Evolutionary conservation across 2,797 vertebrate species (phyloP).

Genomic region (Steatocranus sp.): DNA sequence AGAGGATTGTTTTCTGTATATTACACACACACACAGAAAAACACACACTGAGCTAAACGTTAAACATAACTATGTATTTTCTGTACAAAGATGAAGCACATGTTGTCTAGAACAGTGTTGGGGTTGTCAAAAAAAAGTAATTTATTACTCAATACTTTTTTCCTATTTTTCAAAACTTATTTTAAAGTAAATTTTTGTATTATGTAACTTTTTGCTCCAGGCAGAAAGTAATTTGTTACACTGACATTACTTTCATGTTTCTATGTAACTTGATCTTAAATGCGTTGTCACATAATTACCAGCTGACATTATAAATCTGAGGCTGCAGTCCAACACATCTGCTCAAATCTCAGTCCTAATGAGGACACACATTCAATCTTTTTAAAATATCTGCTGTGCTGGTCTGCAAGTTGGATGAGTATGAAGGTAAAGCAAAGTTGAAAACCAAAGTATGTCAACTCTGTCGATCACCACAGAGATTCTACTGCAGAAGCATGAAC

Average conservation of each 20-base stretch:
- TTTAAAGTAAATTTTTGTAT: background rate
- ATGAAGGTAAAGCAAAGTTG: background rate
- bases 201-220: background rate
- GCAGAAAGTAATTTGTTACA: background rate
- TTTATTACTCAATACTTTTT: background rate
- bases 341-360: background rate
- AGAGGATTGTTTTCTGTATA: background rate
- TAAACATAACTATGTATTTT: background rate
- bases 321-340: background rate
- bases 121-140: background rate
- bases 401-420: background rate
- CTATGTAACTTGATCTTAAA: background rate
- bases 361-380: background rate
- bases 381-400: background rate
- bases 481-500: background rate
- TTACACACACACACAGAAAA: background rate
- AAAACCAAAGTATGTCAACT: background rate
- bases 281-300: background rate
- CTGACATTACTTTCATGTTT: background rate
- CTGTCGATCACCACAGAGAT: background rate
- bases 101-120: background rate
- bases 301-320: background rate
- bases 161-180: background rate
- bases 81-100: background rate
- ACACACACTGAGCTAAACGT: background rate